Evolutionary conservation across 2,797 vertebrate species (phyloP).

Genomic region (Clarias laeviceps): DNA sequence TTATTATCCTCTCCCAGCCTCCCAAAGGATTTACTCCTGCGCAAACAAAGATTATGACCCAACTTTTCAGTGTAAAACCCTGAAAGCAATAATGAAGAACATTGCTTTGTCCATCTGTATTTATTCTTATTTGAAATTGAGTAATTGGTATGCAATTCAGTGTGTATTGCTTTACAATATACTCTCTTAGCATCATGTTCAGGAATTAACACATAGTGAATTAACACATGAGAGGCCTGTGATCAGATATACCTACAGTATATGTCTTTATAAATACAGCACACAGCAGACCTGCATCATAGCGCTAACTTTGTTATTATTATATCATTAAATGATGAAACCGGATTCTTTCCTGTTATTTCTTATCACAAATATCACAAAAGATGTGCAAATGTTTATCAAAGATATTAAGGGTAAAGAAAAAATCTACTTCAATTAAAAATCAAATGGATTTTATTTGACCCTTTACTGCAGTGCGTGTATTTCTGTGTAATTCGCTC

Average conservation of each 20-base stretch:
- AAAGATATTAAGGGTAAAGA: background rate
- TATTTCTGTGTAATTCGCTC: too few relatives aligned
- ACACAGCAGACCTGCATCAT: background rate
- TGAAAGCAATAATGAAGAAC: background rate
- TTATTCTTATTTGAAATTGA: conserved; percentile 60
- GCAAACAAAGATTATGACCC: conserved; percentile 13
- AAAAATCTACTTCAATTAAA: too few relatives aligned
- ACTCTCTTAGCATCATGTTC: conserved; percentile 9
- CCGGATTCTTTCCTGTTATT: background rate
- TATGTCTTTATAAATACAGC: background rate
- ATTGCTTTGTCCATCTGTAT: conserved; percentile 37
- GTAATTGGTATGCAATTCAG: conserved; percentile 52
- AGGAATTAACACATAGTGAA: background rate
- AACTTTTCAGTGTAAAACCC: conserved; percentile 15
- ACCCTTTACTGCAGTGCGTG: too few relatives aligned
- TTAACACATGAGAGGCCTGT: background rate
- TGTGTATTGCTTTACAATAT: conserved; percentile 3
- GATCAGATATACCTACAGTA: background rate
- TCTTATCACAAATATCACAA: background rate
- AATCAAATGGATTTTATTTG: too few relatives aligned
- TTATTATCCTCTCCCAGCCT: background rate
- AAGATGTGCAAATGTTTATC: background rate
- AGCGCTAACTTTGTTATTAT: background rate
- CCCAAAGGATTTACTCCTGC: conserved; percentile 4
- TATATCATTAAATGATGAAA: background rate